Base-by-base conservation (phyloP, 2,797 vertebrate genomes). In the Arremon aurantiirostris region DNA sequence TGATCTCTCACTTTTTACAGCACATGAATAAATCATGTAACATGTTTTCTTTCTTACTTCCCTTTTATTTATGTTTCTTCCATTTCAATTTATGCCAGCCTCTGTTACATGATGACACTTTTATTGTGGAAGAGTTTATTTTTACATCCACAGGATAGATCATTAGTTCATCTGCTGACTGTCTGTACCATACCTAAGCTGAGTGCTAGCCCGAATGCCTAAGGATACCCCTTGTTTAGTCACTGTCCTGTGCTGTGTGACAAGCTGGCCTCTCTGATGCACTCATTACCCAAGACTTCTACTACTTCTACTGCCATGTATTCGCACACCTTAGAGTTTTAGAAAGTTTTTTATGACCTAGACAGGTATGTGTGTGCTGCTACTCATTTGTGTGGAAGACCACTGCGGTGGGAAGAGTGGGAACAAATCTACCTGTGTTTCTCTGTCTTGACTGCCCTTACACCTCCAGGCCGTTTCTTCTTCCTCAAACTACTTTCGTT, bases 341-440 rank as follows among this genome's bases (percentile, higher is more conserved):
- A 49, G 23, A 34, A 44, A 27, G 5, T 20, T 66, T 73, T 77
- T 52, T 53, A 14, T 59, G 16, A 55, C 70, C 30, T 24, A 46
- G 47, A 46, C 7, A 11, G 2, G 3, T 21, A 21, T 21, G 6
- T 19, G n/a, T 3, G 3, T 28, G 20, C 15, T 81, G 20, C 20
- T 61, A 1, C 14, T n/a, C 11, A 12, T 9, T 27, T 24, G 11
- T 9, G 26, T 8, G 6, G 28, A 77, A 84, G 49, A 82, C 12
- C 37, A 28, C 6, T 41, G 20, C 2, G 8, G 3, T 2, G 4
- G 3, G 5, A 49, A 66, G 14, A 59, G 5, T 10, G 37, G 28
- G 34, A 57, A 27, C 8, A 53, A 7, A 16, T n/a, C 5, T 23
- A n/a, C 24, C 32, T 15, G 8, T 0, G 8, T 77, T 63, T 42